phyloP scores from a whole-genome alignment of 2,888 invertebrate species.

The Dinocampus coccinellae region DNA sequence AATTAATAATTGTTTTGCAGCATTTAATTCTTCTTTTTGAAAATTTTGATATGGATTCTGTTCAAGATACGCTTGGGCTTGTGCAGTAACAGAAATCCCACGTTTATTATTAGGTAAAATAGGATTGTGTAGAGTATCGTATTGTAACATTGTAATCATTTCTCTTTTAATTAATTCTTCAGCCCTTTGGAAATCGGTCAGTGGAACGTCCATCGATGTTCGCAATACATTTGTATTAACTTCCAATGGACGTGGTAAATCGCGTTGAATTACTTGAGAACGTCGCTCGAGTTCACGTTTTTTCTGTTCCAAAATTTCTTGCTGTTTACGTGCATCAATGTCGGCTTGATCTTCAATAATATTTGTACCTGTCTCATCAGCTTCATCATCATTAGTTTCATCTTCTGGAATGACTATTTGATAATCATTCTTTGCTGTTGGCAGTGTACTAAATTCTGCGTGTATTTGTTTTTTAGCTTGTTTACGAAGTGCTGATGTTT shows the following conservation, averaged over 20 bases:
- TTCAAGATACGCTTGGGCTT: slow-evolving; percentile 86
- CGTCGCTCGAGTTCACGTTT: slow-evolving; percentile 80
- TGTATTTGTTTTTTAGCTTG: slow-evolving; percentile 82
- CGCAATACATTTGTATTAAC: slow-evolving; percentile 87
- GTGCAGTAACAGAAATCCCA: slow-evolving; percentile 70
- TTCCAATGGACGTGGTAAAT: slow-evolving; percentile 81
- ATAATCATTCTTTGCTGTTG: slow-evolving; percentile 95
- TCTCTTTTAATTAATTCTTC: slow-evolving; percentile 96
- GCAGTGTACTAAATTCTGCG: slow-evolving; percentile 84
- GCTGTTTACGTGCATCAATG: slow-evolving; percentile 79
- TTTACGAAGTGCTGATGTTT: slow-evolving; percentile 81
- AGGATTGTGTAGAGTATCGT: slow-evolving; percentile 88
- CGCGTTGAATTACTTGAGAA: slow-evolving; percentile 89
- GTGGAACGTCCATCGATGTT: slow-evolving; percentile 80
- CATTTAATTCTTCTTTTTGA: slow-evolving; percentile 76
- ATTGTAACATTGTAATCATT: slow-evolving; percentile 96
- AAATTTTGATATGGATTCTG: slow-evolving; percentile 87
- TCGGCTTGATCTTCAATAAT: slow-evolving; percentile 88
- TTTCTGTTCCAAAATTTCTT: slow-evolving; percentile 78
- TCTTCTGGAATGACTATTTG: slow-evolving; percentile 97
- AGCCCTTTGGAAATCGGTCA: slow-evolving; percentile 90
- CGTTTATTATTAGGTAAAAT: slow-evolving; percentile 73
- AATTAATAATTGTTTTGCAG: slow-evolving; percentile 77
- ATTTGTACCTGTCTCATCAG: slow-evolving; percentile 51
- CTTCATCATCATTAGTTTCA: slow-evolving; percentile 73